Evolutionary conservation across 2,113 vertebrate genomes (phyloP).

Genomic region (Aptenodytes forsteri): DNA sequence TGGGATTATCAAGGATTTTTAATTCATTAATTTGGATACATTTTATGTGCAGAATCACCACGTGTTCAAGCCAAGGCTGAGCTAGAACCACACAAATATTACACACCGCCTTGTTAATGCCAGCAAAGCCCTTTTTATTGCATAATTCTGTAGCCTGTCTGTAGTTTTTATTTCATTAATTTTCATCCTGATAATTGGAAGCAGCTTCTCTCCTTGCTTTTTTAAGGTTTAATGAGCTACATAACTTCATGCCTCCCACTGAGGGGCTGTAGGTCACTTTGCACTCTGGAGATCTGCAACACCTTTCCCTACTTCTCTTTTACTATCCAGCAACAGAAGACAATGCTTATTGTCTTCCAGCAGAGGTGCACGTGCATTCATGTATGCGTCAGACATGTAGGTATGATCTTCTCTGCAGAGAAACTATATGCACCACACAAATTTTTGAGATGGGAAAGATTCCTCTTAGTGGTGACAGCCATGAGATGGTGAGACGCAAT

Average conservation of each 20-base stretch:
- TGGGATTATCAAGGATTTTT: constrained; percentile 74
- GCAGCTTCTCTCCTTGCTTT: constrained; percentile 76
- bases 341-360: background rate
- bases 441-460: background rate
- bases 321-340: background rate
- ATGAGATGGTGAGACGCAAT: rapidly evolving
- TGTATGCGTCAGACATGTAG: background rate
- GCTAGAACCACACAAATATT: constrained; percentile 73
- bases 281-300: constrained; percentile 35
- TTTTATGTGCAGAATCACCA: constrained; percentile 67
- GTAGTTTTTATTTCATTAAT: constrained; percentile 75
- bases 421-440: background rate
- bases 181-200: constrained; percentile 82
- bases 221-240: constrained; percentile 78
- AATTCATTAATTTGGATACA: constrained; percentile 73
- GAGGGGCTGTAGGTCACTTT: constrained; percentile 64
- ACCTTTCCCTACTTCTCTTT: background rate
- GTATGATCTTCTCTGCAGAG: background rate
- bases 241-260: constrained; percentile 72
- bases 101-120: constrained; percentile 59
- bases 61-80: constrained; percentile 53
- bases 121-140: constrained; percentile 68
- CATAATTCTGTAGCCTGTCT: constrained; percentile 67
- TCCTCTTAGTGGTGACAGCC: background rate
- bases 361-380: background rate